Conservation (phyloP, 2,113 vertebrate genomes). For the Syngnathus typhle region DNA sequence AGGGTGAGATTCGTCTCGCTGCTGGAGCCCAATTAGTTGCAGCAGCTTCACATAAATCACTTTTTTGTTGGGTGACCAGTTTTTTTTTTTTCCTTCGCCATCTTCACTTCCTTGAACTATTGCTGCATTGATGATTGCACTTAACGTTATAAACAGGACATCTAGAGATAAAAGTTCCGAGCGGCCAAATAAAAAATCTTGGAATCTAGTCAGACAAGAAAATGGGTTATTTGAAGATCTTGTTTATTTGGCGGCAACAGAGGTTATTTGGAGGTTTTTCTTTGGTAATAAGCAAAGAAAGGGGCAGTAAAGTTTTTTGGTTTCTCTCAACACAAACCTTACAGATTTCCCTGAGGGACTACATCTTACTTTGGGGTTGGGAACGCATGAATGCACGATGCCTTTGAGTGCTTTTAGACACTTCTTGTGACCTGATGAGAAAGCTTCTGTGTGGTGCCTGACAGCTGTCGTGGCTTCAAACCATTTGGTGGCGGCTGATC, state of each 20-base stretch:
- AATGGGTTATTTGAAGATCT: neutral
- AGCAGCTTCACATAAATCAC: constrained; percentile 3
- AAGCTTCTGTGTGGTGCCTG: constrained; percentile 11
- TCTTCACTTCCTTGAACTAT: neutral
- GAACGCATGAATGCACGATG: neutral
- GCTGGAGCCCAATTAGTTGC: neutral
- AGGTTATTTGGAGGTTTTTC: neutral
- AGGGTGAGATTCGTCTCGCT: constrained; percentile 3
- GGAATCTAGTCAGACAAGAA: neutral
- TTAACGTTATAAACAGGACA: constrained; percentile 49
- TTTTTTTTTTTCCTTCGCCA: neutral
- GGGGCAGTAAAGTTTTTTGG: neutral
- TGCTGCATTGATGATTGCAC: constrained; percentile 11
- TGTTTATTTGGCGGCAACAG: constrained; percentile 5
- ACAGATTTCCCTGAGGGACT: neutral
- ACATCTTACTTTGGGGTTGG: neutral
- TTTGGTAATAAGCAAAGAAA: neutral
- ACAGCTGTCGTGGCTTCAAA: constrained; percentile 27
- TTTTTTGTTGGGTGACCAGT: neutral
- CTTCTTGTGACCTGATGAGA: neutral
- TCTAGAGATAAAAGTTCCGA: constrained; percentile 21
- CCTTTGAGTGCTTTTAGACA: constrained; percentile 1
- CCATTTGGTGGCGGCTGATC: constrained; percentile 37
- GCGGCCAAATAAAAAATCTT: neutral
- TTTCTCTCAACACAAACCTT: neutral